Base-by-base conservation (phyloP, 92 coral and sea anemone species). In the Pocillopora meandrina region DNA sequence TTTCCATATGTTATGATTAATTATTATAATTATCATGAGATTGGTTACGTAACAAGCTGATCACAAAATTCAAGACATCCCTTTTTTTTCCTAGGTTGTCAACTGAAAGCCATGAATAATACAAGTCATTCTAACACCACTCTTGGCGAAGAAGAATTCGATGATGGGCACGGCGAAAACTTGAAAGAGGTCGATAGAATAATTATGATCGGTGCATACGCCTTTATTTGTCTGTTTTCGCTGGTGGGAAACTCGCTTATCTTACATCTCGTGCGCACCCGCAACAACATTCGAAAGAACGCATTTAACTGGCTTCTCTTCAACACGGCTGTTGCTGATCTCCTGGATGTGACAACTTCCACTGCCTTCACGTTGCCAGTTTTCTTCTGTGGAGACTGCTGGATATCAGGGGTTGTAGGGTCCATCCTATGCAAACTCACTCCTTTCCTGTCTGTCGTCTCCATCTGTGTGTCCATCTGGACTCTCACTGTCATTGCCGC, bases 401-500 rank as follows among this genome's bases (percentile, higher is more conserved):
- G 78, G 77, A 4, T 80, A 67, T 56, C 65, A 9, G 86, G 79
- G 23, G 47, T 59, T 47, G 67, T 13, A 20, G 86, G 86, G 8
- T n/a, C 61, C 17, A 65, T 83, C 17, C 23, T 87, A 2, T 91
- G 94, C 75, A 88, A 85, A 76, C 23, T 91, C 9, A 69, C 75
- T 23, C 84, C 77, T n/a, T 88, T 61, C 65, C 76, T 91, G 36
- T 61, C 67, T 12, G 84, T 60, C 66, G 85, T 87, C 14, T 75
- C 91, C 20, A 77, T 88, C 13, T 84, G 89, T 1, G 81, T 82
- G 1, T 91, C 94, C 49, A 85, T 87, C 20, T 61, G 85, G 36
- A 91, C 94, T 11, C 88, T 91, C 16, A 84, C 87, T 2, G 87
- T 85, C 61, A 91, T 91, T 35, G 84, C 94, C 7, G 66, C 85